A percentile compares a stretch with the other conserved stretches of the same genome.
phyloP scores from a whole-genome alignment of 2,113 vertebrate species.

The Bufo bufo region DNA sequence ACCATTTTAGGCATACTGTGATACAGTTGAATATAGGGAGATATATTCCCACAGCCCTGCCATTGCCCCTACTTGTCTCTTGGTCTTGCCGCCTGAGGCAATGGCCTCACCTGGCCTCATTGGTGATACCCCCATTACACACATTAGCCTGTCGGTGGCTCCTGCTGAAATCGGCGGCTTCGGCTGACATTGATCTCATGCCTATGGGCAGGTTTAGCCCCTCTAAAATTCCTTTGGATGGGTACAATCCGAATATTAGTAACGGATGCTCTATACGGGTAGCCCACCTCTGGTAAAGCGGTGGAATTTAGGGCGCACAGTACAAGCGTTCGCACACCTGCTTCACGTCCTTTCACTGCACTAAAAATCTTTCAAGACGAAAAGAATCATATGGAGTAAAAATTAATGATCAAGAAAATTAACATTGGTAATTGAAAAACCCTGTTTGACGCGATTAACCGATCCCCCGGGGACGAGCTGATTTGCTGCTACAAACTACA shows the following conservation, averaged over 20 bases:
- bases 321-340: constrained; percentile 8
- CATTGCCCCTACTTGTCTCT: too few relatives aligned
- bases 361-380: constrained; percentile 23
- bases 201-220: background rate
- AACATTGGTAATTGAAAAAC: constrained; percentile 52
- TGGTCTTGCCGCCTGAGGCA: too few relatives aligned
- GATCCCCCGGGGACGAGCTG: constrained; percentile 29
- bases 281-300: background rate
- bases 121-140: too few relatives aligned
- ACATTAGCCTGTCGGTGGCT: too few relatives aligned
- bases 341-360: background rate
- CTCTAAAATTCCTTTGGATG: background rate
- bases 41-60: too few relatives aligned
- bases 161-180: too few relatives aligned
- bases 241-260: background rate
- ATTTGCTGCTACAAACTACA: constrained; percentile 50
- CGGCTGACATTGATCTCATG: too few relatives aligned
- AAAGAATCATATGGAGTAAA: constrained; percentile 42
- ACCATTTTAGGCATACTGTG: too few relatives aligned
- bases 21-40: too few relatives aligned
- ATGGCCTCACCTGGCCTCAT: too few relatives aligned
- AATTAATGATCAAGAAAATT: constrained; percentile 54
- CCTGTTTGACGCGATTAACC: constrained; percentile 45
- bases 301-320: background rate
- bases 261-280: background rate